phyloP scores from a whole-genome alignment of 2,797 vertebrate species.

The Thamnophis elegans region DNA sequence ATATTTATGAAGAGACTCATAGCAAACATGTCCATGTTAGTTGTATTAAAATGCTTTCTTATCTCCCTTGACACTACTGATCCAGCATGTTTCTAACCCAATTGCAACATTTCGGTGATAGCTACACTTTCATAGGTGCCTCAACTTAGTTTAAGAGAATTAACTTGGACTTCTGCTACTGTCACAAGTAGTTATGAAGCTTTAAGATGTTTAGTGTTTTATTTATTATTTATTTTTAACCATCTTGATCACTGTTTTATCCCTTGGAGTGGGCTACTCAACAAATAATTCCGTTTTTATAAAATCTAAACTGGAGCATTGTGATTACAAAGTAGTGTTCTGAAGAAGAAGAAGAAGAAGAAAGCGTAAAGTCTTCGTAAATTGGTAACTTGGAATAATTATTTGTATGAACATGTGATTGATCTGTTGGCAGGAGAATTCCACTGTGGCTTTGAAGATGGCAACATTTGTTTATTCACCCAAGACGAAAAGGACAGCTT shows the following conservation, averaged over 20 bases:
- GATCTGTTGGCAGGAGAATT: constrained; percentile 86
- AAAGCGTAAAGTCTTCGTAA: not conserved
- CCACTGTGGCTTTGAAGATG: constrained; percentile 96
- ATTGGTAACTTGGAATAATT: not conserved
- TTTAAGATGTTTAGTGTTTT: not conserved
- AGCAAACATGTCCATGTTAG: not conserved
- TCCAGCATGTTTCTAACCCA: not conserved
- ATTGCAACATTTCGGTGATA: not conserved
- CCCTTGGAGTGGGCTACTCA: not conserved
- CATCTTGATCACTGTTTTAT: not conserved
- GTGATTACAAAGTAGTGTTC: not conserved
- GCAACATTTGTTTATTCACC: constrained; percentile 94
- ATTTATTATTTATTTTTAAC: not conserved
- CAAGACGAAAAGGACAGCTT: constrained; percentile 98
- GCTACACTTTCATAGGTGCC: not conserved
- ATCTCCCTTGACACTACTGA: not conserved
- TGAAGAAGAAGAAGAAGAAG: not conserved
- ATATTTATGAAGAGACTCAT: not conserved
- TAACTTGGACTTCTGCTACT: not conserved
- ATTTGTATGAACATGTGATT: constrained; percentile 14
- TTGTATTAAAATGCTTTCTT: not conserved
- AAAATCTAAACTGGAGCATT: not conserved
- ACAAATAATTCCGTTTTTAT: not conserved
- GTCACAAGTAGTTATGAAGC: not conserved
- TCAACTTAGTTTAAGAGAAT: not conserved